Percentiles rank a stretch among this genome's conserved stretches.
Evolutionary conservation across 1,140 invertebrate species (phyloP).

Genomic region (Archivesica marissinica): DNA sequence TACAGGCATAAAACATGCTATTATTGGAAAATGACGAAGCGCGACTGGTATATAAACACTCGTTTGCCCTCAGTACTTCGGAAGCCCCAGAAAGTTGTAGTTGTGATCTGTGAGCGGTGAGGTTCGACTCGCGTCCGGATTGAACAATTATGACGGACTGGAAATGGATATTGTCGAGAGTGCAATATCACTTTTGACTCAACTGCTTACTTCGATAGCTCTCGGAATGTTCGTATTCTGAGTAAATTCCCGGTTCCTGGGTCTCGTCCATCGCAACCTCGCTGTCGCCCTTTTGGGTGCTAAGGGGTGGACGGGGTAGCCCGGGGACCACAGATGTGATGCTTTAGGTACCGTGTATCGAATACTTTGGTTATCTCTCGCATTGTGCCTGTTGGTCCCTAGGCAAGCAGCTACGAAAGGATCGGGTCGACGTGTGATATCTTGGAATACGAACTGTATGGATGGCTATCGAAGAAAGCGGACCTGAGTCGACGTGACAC

Average conservation of each 20-base stretch:
- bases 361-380: background rate
- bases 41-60: slow-evolving; percentile 7
- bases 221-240: slow-evolving; percentile 58
- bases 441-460: background rate
- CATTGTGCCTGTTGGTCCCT: slow-evolving; percentile 15
- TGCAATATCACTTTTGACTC: background rate
- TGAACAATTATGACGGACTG: slow-evolving; percentile 49
- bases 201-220: slow-evolving; percentile 59
- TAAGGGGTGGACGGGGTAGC: slow-evolving; percentile 48
- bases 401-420: background rate
- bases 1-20: too few relatives aligned
- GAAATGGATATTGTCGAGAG: slow-evolving; percentile 57
- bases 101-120: slow-evolving; percentile 37
- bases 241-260: slow-evolving; percentile 55
- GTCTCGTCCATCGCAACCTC: slow-evolving; percentile 56
- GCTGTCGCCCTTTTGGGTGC: slow-evolving; percentile 26
- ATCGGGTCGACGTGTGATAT: background rate
- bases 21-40: background rate
- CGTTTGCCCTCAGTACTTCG: background rate
- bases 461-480: background rate
- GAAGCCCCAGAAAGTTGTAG: slow-evolving; percentile 40
- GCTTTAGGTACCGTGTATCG: slow-evolving; percentile 24
- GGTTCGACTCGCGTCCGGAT: slow-evolving; percentile 40
- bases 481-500: background rate
- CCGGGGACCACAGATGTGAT: slow-evolving; percentile 54